These are phyloP conservation scores for Bradypodion pumilum DNA, from an alignment of 2,797 vertebrate species.

Conservation along the genomic window DNA sequence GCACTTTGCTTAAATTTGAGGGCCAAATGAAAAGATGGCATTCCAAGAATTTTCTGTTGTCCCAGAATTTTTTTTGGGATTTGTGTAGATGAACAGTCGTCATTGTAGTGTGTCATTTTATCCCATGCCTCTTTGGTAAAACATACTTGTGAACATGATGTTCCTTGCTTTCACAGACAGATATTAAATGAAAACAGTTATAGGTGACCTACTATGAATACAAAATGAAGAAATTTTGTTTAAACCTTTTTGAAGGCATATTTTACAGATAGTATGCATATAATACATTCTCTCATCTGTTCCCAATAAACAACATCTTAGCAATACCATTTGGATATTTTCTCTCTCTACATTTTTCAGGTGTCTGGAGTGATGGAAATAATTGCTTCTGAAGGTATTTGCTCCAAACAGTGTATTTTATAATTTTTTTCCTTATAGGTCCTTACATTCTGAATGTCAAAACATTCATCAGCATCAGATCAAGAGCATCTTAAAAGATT, in stretches of 20 bases:
- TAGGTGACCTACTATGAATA: conserved; percentile 14
- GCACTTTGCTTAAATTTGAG: not conserved
- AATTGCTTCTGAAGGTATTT: conserved; percentile 45
- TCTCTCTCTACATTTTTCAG: conserved; percentile 37
- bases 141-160: not conserved
- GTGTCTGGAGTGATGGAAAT: conserved; percentile 44
- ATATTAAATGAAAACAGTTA: conserved; percentile 14
- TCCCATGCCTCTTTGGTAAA: not conserved
- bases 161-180: not conserved
- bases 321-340: not conserved
- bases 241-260: conserved; percentile 30
- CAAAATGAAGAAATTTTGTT: conserved; percentile 44
- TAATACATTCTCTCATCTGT: not conserved
- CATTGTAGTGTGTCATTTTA: not conserved
- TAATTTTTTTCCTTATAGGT: not conserved
- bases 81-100: not conserved
- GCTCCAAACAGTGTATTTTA: conserved; percentile 11
- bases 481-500: conserved; percentile 8
- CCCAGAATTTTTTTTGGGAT: not conserved
- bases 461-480: not conserved
- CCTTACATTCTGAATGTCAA: not conserved
- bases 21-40: not conserved
- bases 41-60: conserved; percentile 37
- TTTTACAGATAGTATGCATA: conserved; percentile 6
- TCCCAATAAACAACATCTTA: not conserved